Base-by-base conservation (phyloP, 2,797 vertebrate species). In the Enteromius afrohamiltoni region DNA sequence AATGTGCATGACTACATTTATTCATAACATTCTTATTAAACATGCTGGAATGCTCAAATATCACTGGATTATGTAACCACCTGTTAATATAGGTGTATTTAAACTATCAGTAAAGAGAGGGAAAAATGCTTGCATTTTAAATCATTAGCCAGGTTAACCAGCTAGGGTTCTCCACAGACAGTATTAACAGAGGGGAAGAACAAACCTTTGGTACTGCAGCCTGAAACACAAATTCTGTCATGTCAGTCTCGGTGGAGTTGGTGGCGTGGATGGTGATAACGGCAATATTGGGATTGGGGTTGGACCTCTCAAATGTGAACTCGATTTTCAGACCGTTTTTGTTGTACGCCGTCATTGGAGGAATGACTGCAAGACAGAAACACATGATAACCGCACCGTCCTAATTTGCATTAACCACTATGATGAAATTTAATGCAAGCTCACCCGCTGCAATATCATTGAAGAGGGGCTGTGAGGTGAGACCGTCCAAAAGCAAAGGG, bases 171-270 rank as follows among this genome's bases (percentile, higher is more conserved):
- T 17, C 42, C 1, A 11, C 19, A 34, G 84, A 47, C 34, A 37
- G 21, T 45, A 42, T n/a, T 23, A 51, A 8, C 19, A 71, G 19
- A 58, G 3, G 1, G 19, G 2, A 73, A 34, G 6, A 8, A 13
- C 69, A 90, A 93, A 98, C 98, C 98, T 99, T 99, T 99, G 98
- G 98, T 97, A 99, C 98, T 92, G 98, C 98, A 96, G 98, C 98
- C 94, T 99, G 98, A 93, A 99, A 99, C 94, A 99, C 98, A 92
- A 99, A 99, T 80, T 99, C 98, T 45, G 96, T 98, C 97, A 99
- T 99, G 71, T 99, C 98, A 87, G 95, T 92, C 81, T 99, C 98
- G 75, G 97, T 97, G 87, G 96, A 94, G 94, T 99, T 99, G 88
- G 96, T 96, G 91, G 98, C 98, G 86, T 98, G 97, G 94, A 99